phyloP scores from a whole-genome alignment of 2,113 vertebrate species.

The Beaufortia kweichowensis region DNA sequence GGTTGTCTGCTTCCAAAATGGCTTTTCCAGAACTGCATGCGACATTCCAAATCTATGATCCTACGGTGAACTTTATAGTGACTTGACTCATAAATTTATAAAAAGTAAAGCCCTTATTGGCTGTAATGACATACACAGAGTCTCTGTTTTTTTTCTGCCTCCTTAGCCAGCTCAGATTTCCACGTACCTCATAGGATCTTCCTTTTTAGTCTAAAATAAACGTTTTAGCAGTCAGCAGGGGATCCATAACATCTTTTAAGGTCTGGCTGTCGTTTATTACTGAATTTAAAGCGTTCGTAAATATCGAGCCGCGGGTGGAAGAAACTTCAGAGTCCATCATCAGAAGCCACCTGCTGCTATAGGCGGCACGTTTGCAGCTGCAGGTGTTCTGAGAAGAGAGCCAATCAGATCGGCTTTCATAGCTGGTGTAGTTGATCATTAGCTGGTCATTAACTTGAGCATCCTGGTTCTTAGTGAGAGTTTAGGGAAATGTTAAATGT shows the following conservation, averaged over 20 bases:
- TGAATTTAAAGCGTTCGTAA: slow-evolving; percentile 26
- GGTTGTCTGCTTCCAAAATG: neutral
- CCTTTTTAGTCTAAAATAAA: slow-evolving; percentile 24
- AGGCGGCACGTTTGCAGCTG: neutral
- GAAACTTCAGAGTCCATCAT: slow-evolving; percentile 1
- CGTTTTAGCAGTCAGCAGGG: slow-evolving; percentile 9
- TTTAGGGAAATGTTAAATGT: neutral
- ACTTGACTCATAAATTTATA: slow-evolving; percentile 8
- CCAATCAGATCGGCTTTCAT: slow-evolving; percentile 1
- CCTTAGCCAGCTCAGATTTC: slow-evolving; percentile 17
- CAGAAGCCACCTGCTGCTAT: slow-evolving; percentile 34
- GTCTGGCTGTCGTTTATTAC: slow-evolving; percentile 15
- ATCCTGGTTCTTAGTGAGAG: neutral
- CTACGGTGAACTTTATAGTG: neutral
- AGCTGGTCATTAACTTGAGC: slow-evolving; percentile 1
- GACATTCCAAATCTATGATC: slow-evolving; percentile 31
- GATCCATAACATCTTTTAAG: slow-evolving; percentile 29
- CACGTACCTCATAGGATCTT: neutral
- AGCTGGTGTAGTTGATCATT: slow-evolving; percentile 22
- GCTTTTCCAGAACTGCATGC: neutral
- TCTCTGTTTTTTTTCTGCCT: neutral
- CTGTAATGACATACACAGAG: slow-evolving; percentile 33
- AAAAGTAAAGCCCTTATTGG: slow-evolving; percentile 7
- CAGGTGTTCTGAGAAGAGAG: neutral
- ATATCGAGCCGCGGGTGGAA: slow-evolving; percentile 11